These are phyloP conservation scores for Bucorvus abyssinicus DNA, from an alignment of 2,797 vertebrate species.

Conservation along the genomic window DNA sequence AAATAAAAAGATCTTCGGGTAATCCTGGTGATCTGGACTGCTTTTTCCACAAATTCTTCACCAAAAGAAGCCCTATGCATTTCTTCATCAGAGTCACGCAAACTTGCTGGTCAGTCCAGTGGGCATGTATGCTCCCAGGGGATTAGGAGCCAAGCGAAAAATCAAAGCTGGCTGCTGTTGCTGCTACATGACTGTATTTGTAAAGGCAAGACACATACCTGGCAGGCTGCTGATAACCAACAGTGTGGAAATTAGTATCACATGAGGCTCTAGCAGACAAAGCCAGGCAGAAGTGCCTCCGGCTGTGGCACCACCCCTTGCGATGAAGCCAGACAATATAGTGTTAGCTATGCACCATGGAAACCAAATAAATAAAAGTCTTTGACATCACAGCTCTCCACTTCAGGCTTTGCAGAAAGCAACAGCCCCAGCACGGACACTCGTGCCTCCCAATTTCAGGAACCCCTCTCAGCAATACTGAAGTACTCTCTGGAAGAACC, in stretches of 20 bases:
- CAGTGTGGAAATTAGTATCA: constrained; percentile 48
- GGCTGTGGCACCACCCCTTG: constrained; percentile 35
- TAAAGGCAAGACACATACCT: constrained; percentile 56
- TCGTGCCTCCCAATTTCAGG: neutral
- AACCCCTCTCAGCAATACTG: neutral
- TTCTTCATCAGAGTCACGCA: neutral
- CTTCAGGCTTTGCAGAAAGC: constrained; percentile 29
- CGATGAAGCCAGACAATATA: constrained; percentile 35
- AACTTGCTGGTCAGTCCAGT: neutral
- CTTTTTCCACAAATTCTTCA: neutral
- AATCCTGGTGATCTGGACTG: neutral
- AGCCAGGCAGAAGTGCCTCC: constrained; percentile 16
- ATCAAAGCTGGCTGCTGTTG: constrained; percentile 27
- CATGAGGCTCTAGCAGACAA: constrained; percentile 8
- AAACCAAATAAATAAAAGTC: constrained; percentile 49
- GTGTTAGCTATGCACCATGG: constrained; percentile 25
- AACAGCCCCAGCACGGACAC: neutral
- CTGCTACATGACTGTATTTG: constrained; percentile 49
- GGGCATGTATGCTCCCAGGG: neutral
- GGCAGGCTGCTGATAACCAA: constrained; percentile 51
- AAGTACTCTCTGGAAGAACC: neutral
- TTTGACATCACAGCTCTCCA: neutral
- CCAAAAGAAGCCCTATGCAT: neutral
- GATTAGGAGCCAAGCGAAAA: neutral
- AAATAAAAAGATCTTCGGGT: neutral